Evolutionary conservation across 2,797 vertebrate species (phyloP).

Genomic region (Sebastes alutus): DNA sequence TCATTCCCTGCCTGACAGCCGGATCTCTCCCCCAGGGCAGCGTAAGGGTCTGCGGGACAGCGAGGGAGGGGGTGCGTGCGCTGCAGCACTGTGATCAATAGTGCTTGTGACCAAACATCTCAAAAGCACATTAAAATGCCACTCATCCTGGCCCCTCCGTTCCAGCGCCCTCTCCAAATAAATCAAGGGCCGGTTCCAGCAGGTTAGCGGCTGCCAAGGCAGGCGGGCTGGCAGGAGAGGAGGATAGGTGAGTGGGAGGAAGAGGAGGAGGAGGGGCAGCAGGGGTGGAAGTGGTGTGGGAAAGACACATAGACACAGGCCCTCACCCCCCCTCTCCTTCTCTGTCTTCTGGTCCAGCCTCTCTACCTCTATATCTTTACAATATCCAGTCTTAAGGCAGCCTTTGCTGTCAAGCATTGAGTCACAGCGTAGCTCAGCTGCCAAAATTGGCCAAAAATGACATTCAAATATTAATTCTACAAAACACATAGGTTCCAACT

Average conservation of each 20-base stretch:
- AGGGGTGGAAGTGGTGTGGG: slow-evolving; percentile 30
- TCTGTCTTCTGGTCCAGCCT: slow-evolving; percentile 9
- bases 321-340: not conserved
- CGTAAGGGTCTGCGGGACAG: slow-evolving; percentile 61
- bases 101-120: slow-evolving; percentile 87
- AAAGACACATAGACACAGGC: slow-evolving; percentile 50
- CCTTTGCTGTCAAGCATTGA: slow-evolving; percentile 5
- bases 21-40: slow-evolving; percentile 67
- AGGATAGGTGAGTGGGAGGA: slow-evolving; percentile 50
- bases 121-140: slow-evolving; percentile 89
- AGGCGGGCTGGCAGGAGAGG: slow-evolving; percentile 51
- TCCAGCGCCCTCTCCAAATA: slow-evolving; percentile 81
- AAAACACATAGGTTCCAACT: too few relatives aligned
- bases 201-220: slow-evolving; percentile 73
- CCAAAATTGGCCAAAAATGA: too few relatives aligned
- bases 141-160: slow-evolving; percentile 79
- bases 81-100: slow-evolving; percentile 83
- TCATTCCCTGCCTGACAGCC: slow-evolving; percentile 84
- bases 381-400: slow-evolving; percentile 34
- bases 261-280: not conserved
- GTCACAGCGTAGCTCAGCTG: not conserved
- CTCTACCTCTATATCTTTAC: slow-evolving; percentile 35
- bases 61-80: slow-evolving; percentile 36
- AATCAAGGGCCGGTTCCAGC: slow-evolving; percentile 81
- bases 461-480: too few relatives aligned